Base-by-base conservation (phyloP, 2,888 invertebrate species). In the Dryocosmus kuriphilus region DNA sequence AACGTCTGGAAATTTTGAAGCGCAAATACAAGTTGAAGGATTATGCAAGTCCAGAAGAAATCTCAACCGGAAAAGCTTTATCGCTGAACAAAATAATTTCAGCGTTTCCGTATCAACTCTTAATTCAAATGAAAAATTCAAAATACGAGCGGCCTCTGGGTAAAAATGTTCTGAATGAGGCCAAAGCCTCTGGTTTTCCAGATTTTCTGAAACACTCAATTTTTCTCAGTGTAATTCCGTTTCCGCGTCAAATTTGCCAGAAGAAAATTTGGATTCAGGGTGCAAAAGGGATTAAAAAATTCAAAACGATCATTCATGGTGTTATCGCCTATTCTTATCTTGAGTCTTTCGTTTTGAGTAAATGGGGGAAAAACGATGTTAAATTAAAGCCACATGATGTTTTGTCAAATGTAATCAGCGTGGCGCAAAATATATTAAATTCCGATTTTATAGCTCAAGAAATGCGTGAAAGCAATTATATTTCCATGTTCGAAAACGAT, bases 1-100 rank as follows among this genome's bases (percentile, higher is more conserved):
- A 46, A 16, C 27, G 67, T 1, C 24, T 71, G 7, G n/a, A 71
- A 19, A n/a, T 27, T 30, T 30, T 71, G 19, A 71, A n/a, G 9
- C 16, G 41, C 2, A 71, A 71, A n/a, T 71, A 71, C 27, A 71
- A 51, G 46, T 46, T 71, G 19, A 71, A 71, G 9, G 67, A 71
- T 30, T 46, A 46, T 30, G 67, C 67, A 30, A 71, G 67, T 51
- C 22, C 67, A 9, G 67, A 71, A 30, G 67, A 71, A 27, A 46
- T 71, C 9, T 27, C 67, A 24, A 46, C 8, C 7, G 67, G 46
- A 0, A 71, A 71, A 19, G 67, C 67, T 2, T 51, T 71, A 19
- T 71, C 67, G 19, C 11, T 71, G 2, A 71, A 30, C 14, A 46
- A 71, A n/a, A 1, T 71, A 46, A 51, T 51, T 8, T 24, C 67